These are phyloP conservation scores for Agelastica alni DNA, from an alignment of 2,888 invertebrate species.

Conservation along the genomic window DNA sequence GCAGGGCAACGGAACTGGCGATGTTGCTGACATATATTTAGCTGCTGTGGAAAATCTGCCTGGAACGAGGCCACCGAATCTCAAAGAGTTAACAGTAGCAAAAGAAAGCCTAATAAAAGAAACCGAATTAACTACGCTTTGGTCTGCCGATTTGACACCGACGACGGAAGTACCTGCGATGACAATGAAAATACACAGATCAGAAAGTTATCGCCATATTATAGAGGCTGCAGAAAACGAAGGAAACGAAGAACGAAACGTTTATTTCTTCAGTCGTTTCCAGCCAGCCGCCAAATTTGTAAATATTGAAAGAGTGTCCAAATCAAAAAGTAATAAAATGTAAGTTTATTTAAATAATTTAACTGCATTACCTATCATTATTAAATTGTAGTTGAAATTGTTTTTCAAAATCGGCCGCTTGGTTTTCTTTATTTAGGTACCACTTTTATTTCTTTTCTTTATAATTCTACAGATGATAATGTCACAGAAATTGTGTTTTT, in stretches of 20 bases:
- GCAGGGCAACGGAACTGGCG: conserved; percentile 59
- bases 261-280: conserved; percentile 53
- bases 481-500: too few relatives aligned
- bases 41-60: conserved; percentile 52
- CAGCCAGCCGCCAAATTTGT: conserved; percentile 52
- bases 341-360: conserved; percentile 39
- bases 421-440: too few relatives aligned
- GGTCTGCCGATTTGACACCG: conserved; percentile 45
- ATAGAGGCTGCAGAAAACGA: conserved; percentile 51
- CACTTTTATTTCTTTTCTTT: too few relatives aligned
- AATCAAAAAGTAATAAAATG: conserved; percentile 53
- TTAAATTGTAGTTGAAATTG: not conserved
- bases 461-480: too few relatives aligned
- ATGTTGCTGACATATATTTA: conserved; percentile 62
- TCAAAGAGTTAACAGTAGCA: conserved; percentile 2
- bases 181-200: conserved; percentile 61
- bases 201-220: conserved; percentile 57
- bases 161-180: conserved; percentile 55
- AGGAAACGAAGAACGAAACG: conserved; percentile 38
- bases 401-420: not conserved
- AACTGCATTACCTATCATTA: too few relatives aligned
- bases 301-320: conserved; percentile 54
- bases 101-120: conserved; percentile 13
- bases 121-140: conserved; percentile 37
- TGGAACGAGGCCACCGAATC: conserved; percentile 27